Base-by-base conservation (phyloP, 2,888 invertebrate genomes). In the Chydorus sphaericus region DNA sequence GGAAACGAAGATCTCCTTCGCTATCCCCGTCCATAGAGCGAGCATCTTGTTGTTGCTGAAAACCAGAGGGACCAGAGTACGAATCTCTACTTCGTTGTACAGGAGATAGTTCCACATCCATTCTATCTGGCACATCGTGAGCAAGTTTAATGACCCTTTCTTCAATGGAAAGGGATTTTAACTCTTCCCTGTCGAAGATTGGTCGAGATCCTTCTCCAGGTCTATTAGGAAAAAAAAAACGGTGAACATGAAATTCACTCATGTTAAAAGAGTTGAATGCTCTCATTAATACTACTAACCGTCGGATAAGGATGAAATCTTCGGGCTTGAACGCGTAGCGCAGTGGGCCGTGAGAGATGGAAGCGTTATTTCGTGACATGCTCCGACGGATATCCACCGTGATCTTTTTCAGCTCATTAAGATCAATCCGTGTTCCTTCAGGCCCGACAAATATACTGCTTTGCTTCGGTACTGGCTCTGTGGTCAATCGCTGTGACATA, bases 131-230 rank as follows among this genome's bases (percentile, higher is more conserved):
- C 5, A 44, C 10, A 44, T 44, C 44, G 4, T 14, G 20, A 11
- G 29, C 52, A 33, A 52, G n/a, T n/a, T 52, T 52, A 36, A 52
- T 52, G 20, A 52, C 52, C 18, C 52, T 31, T 20, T 52, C 52
- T 18, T 52, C 52, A 7, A 33, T 26, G 3, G 36, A 23, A 23
- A 23, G 18, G 8, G 52, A 58, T 7, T 59, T 48, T 28, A 61
- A 59, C 44, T 61, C 60, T 30, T 61, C 61, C n/a, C 61, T 59
- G 14, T 56, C 62, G 59, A 62, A 62, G 26, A 62, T 61, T 33
- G 60, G 62, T 31, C 58, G 58, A 16, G 59, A 55, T 20, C 62
- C 62, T 55, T 62, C 62, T 36, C 60, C 61, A 59, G 36, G 26
- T 6, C 52, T 26, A 18, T 1, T 18, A 18, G 28, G 7, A 48